Conservation (phyloP, 1,140 invertebrate species). For the Leptinotarsa lineolata region DNA sequence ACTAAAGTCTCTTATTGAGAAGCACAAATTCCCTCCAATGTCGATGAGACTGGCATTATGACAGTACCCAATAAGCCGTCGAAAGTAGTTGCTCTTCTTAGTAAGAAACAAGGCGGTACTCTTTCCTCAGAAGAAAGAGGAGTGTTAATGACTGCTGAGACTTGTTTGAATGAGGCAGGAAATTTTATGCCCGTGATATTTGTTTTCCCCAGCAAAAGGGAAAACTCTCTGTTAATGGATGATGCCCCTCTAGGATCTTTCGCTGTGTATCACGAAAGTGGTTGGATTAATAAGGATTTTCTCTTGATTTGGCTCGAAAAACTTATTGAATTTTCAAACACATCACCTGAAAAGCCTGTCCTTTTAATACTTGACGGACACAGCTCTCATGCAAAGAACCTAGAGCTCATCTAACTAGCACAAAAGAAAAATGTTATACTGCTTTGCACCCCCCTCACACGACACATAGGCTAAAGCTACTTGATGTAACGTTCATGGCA, state of each 20-base stretch:
- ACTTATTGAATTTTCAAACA: slow-evolving; percentile 7
- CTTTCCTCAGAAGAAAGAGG: no score
- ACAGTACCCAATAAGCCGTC: no score
- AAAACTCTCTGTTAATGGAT: no score
- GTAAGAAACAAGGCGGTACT: no score
- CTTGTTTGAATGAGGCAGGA: no score
- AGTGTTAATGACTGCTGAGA: no score
- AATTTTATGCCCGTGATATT: no score
- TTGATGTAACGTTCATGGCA: slow-evolving; percentile 52
- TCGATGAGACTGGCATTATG: no score
- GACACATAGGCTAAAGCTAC: slow-evolving; percentile 44
- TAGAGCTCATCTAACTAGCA: slow-evolving; percentile 7
- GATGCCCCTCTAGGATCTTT: neutral
- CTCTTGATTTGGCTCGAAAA: neutral
- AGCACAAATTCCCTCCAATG: no score
- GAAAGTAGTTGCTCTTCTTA: no score
- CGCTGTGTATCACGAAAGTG: neutral
- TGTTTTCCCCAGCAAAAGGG: no score
- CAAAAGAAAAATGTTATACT: slow-evolving; percentile 17
- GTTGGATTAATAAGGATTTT: neutral
- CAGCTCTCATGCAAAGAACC: slow-evolving; percentile 22
- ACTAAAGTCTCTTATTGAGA: no score
- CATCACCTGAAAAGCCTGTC: slow-evolving; percentile 34
- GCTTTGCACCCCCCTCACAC: slow-evolving; percentile 21
- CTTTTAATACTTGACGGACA: slow-evolving; percentile 41